phyloP scores from a whole-genome alignment of 2,888 invertebrate species.

The Metopia argyrocephala region DNA sequence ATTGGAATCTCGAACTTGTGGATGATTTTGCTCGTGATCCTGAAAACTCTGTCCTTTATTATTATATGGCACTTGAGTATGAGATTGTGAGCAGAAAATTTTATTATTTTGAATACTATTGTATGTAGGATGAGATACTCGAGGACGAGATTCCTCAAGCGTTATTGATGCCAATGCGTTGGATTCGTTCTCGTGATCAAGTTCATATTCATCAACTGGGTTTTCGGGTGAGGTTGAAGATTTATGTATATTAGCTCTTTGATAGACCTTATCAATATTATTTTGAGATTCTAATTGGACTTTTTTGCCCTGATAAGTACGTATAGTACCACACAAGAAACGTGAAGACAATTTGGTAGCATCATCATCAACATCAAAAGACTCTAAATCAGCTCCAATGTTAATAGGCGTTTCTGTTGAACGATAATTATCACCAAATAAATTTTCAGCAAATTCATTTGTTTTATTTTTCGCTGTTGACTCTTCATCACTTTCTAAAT shows the following conservation, averaged over 20 bases:
- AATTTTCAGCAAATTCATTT: constrained; percentile 5
- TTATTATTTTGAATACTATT: constrained; percentile 23
- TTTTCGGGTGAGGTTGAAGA: constrained; percentile 23
- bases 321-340: constrained; percentile 34
- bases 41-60: not conserved
- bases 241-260: constrained; percentile 48
- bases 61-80: not conserved
- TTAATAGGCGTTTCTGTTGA: constrained; percentile 43
- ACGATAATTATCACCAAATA: constrained; percentile 57
- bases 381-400: constrained; percentile 20
- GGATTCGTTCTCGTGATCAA: constrained; percentile 30
- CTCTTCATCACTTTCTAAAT: constrained; percentile 35
- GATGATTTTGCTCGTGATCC: not conserved
- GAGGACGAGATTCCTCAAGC: constrained; percentile 15
- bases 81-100: constrained; percentile 22
- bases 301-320: constrained; percentile 52
- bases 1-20: constrained; percentile 29
- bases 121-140: constrained; percentile 47
- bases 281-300: not conserved
- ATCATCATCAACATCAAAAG: constrained; percentile 44
- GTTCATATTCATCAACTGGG: constrained; percentile 25
- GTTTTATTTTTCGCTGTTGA: not conserved
- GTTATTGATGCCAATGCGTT: not conserved
- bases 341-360: constrained; percentile 43
- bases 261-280: constrained; percentile 1